Evolutionary conservation across 1,140 invertebrate genomes (phyloP), one percentile per base, ranked within the genome.

Genomic region (Bicyclus anynana): DNA sequence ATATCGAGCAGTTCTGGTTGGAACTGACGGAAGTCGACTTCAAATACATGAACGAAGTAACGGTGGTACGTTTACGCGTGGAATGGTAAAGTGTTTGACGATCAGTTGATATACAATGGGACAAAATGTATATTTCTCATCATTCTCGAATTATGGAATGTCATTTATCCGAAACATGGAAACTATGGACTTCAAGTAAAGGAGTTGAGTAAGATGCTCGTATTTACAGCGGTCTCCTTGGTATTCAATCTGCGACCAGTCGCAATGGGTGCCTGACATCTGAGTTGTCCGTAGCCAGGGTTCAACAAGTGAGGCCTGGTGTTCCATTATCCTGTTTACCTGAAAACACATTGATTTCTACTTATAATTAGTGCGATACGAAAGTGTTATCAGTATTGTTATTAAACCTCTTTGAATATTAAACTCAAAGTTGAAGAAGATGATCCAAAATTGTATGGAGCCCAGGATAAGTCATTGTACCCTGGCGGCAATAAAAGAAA

Each of bases 241-340:
- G 7, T 14, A 14, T 10, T 40, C 3, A 3, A 10, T 14, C 13
- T 10, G 16, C 5, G 37, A 40, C 4, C 14, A 17, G 16, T 14
- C 5, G 13, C 4, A 17, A 14, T n/a, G 37, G 14, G 37, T 5
- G 5, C 13, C 13, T 16, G 37, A 9, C 12, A 16, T 16, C 4
- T 1, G 2, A 35, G 3, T n/a, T 10, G 20, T 17, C 37, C 40
- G 40, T 21, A 44, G 13, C 6, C 42, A 10, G 37, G 18, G 2
- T 9, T 6, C 20, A 12, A 20, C 6, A 2, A 53, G 26, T 14
- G 18, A 53, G 23, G 13, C 16, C 16, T 35, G 12, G 5, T 2
- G 17, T 17, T 26, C 42, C 9, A 3, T 10, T 29, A 21, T 14
- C 40, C 51, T 46, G 18, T 44, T 53, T 53, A 53, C 40, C 51